These are phyloP conservation scores for Paraescarpia echinospica DNA, from an alignment of 1,140 invertebrate species.

Conservation along the genomic window DNA sequence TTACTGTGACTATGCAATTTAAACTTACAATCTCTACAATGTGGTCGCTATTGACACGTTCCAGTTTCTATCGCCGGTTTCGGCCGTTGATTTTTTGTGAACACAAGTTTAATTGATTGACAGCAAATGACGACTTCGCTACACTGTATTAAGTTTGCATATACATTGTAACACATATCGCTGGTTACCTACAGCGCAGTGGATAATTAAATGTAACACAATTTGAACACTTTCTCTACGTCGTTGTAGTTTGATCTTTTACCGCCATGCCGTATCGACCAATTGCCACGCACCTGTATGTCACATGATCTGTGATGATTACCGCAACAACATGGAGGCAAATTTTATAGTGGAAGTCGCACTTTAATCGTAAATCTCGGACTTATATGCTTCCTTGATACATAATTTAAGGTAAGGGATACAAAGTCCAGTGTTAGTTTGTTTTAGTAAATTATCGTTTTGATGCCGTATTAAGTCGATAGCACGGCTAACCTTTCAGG, in stretches of 20 bases:
- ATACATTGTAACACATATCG: background rate
- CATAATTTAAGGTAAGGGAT: background rate
- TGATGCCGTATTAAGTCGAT: background rate
- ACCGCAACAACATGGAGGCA: conserved; percentile 3
- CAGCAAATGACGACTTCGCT: background rate
- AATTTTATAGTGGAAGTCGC: background rate
- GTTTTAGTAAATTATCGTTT: background rate
- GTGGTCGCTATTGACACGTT: background rate
- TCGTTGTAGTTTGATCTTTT: background rate
- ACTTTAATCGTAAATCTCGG: conserved; percentile 5
- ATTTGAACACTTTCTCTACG: background rate
- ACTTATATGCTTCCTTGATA: background rate
- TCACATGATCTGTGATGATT: background rate
- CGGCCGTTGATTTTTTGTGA: background rate
- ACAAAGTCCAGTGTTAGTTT: background rate
- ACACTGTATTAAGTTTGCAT: background rate
- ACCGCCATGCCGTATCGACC: background rate
- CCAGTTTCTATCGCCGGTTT: background rate
- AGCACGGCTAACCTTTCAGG: background rate
- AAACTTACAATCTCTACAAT: background rate
- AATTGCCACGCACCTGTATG: background rate
- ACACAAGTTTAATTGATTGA: background rate
- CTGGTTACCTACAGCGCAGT: background rate
- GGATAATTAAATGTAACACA: background rate
- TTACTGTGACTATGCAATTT: background rate